A percentile compares a stretch with the other conserved stretches of the same genome.
Conservation (phyloP, 2,888 invertebrate species). For the Lasioglossum leucozonium region DNA sequence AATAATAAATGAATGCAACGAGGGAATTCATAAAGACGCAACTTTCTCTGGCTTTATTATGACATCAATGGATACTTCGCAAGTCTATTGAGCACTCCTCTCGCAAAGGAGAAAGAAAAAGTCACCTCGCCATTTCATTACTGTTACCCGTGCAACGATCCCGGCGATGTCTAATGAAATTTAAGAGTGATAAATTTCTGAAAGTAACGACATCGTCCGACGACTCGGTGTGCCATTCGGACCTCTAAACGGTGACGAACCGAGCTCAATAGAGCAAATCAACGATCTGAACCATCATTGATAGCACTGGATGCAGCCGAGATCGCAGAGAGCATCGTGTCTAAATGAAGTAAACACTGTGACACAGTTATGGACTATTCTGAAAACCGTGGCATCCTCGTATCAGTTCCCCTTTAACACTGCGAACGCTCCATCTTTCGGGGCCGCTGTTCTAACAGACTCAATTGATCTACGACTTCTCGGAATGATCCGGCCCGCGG, state of each 20-base stretch:
- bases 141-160: conserved; percentile 15
- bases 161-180: conserved; percentile 29
- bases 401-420: conserved; percentile 23
- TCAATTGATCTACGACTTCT: background rate
- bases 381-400: background rate
- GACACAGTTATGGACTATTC: background rate
- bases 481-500: background rate
- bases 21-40: background rate
- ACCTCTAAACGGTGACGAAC: conserved; percentile 24
- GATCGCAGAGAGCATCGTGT: background rate
- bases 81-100: background rate
- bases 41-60: background rate
- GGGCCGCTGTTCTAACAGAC: background rate
- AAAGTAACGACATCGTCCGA: conserved; percentile 26
- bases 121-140: background rate
- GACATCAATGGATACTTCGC: background rate
- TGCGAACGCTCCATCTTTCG: conserved; percentile 15
- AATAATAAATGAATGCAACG: background rate
- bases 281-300: background rate
- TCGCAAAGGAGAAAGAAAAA: background rate
- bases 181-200: conserved; percentile 43
- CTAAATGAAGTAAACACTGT: conserved; percentile 27
- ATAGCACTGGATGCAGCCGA: background rate
- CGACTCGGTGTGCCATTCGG: conserved; percentile 15
- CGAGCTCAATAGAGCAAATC: conserved; percentile 34